A percentile compares a stretch with the other conserved stretches of the same genome.
Evolutionary conservation across 2,888 invertebrate genomes (phyloP).

Genomic region (Cryptocephalus moraei): DNA sequence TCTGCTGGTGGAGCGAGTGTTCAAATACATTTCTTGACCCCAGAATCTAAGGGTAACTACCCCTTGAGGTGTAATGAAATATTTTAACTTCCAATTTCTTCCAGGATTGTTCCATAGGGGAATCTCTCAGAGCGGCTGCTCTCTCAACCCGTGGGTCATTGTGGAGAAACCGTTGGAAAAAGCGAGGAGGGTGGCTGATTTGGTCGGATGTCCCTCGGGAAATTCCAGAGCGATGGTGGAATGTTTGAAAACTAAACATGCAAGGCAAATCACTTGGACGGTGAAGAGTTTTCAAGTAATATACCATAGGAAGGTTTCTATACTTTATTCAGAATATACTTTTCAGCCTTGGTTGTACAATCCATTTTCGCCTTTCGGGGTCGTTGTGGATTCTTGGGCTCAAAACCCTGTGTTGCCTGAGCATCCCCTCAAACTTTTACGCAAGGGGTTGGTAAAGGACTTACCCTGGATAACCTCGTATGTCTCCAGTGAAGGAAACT

Average conservation of each 20-base stretch:
- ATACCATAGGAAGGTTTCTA: not conserved
- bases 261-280: constrained; percentile 26
- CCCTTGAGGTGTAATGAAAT: not conserved
- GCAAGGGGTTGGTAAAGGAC: constrained; percentile 47
- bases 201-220: constrained; percentile 52
- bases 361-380: constrained; percentile 64
- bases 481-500: constrained; percentile 1
- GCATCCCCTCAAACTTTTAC: constrained; percentile 51
- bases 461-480: constrained; percentile 57
- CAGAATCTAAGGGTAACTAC: constrained; percentile 46
- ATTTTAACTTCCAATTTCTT: constrained; percentile 1
- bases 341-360: constrained; percentile 50
- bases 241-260: constrained; percentile 54
- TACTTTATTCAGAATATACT: not conserved
- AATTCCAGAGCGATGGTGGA: constrained; percentile 40
- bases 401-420: constrained; percentile 54
- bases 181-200: constrained; percentile 47
- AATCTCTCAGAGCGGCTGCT: constrained; percentile 61
- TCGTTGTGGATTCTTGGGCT: constrained; percentile 41
- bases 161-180: constrained; percentile 49
- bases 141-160: constrained; percentile 49
- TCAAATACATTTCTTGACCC: constrained; percentile 60
- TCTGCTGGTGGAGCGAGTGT: constrained; percentile 69
- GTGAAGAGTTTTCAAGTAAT: constrained; percentile 41
- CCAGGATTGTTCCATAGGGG: constrained; percentile 51